These are phyloP conservation scores for Craniophora ligustri DNA, from an alignment of 2,888 invertebrate genomes.

Conservation along the genomic window DNA sequence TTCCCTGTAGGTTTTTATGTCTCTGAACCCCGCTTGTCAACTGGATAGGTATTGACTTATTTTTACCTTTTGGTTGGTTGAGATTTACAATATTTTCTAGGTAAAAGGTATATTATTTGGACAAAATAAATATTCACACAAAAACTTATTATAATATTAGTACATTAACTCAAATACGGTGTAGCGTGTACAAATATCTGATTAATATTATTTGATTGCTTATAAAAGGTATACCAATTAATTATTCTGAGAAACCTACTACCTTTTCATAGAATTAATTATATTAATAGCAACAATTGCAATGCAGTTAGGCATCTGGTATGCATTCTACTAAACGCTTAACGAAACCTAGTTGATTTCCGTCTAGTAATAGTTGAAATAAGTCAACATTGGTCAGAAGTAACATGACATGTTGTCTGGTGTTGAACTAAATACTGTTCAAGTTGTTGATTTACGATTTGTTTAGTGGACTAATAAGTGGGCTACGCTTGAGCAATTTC, in stretches of 20 bases:
- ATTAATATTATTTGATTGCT: conserved; percentile 12
- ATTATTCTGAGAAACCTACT: conserved; percentile 30
- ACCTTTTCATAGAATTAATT: conserved; percentile 37
- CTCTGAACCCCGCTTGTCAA: too few relatives aligned
- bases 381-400: conserved; percentile 45
- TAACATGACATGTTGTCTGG: conserved; percentile 54
- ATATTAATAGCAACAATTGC: conserved; percentile 54
- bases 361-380: conserved; percentile 53
- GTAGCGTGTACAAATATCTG: too few relatives aligned
- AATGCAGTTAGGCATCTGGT: conserved; percentile 63
- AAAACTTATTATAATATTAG: too few relatives aligned
- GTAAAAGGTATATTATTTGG: too few relatives aligned
- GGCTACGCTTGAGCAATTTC: conserved; percentile 35
- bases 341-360: conserved; percentile 56
- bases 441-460: conserved; percentile 55
- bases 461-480: conserved; percentile 46
- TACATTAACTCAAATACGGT: too few relatives aligned
- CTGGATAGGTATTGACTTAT: too few relatives aligned
- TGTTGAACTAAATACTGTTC: conserved; percentile 56
- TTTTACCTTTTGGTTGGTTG: too few relatives aligned
- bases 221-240: conserved; percentile 37
- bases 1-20: too few relatives aligned
- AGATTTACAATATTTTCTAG: too few relatives aligned
- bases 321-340: conserved; percentile 43
- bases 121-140: too few relatives aligned